Conservation (phyloP, 1,140 invertebrate genomes). For the Apis dorsata region DNA sequence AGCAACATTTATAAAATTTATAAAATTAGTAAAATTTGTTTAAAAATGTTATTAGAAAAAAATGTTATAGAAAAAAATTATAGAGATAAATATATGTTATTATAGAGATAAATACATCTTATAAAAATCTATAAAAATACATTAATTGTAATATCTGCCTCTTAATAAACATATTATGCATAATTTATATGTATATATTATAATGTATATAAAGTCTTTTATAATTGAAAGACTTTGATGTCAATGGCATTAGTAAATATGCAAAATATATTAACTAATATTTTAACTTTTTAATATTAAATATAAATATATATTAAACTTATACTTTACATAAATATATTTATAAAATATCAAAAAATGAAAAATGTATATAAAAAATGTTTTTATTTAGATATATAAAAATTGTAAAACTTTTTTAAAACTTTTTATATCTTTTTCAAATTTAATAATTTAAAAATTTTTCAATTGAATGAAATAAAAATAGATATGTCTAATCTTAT, state of each 20-base stretch:
- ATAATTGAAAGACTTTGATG: slow-evolving; percentile 39
- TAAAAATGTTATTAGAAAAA: slow-evolving; percentile 44
- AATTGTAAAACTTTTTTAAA: slow-evolving; percentile 30
- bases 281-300: background rate
- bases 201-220: slow-evolving; percentile 31
- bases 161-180: slow-evolving; percentile 45
- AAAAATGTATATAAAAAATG: slow-evolving; percentile 1
- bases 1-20: slow-evolving; percentile 32
- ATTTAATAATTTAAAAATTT: slow-evolving; percentile 13
- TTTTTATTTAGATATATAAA: background rate
- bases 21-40: slow-evolving; percentile 50
- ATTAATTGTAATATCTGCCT: slow-evolving; percentile 28
- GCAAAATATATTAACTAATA: background rate
- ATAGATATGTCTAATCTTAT: slow-evolving; percentile 6
- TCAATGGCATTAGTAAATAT: slow-evolving; percentile 34
- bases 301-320: slow-evolving; percentile 2
- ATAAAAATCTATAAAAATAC: slow-evolving; percentile 61
- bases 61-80: slow-evolving; percentile 38
- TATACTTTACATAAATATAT: slow-evolving; percentile 29
- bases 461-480: slow-evolving; percentile 23
- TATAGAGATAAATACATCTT: slow-evolving; percentile 34
- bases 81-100: too few species aligned
- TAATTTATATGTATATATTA: slow-evolving; percentile 42
- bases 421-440: slow-evolving; percentile 14
- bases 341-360: slow-evolving; percentile 24